Evolutionary conservation across 2,113 vertebrate species (phyloP), one percentile per base, ranked within the genome.

Genomic region (Prinia subflava): DNA sequence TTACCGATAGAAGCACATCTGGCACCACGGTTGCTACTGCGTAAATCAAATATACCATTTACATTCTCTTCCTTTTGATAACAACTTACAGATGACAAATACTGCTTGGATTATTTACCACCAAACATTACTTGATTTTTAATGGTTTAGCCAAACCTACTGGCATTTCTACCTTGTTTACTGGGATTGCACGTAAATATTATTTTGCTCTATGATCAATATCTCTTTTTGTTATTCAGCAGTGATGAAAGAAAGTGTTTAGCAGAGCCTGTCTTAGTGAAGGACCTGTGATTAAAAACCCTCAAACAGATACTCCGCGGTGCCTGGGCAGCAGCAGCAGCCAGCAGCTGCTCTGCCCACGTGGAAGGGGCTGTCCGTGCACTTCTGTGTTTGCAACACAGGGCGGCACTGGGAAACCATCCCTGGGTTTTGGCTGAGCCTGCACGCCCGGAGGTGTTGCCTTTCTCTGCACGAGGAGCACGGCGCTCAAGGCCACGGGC

Each of bases 381-480:
- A 77, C 39, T 83, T 80, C 15, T 3, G 13, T 4, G 7, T 60
- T 90, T 67, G 37, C 63, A 90, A 39, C 95, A 70, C 74, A 50
- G 50, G 94, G 94, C 0, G 78, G 93, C 93, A n/a, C 64, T 83
- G 87, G 28, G 42, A 37, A 92, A 41, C 31, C 41, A 59, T 13
- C 30, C 33, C 5, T 17, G 6, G 16, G 0, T 2, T 31, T 27
- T 15, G 28, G 31, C 44, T 62, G 11, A 23, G 37, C 20, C 50
- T 27, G 52, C 30, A n/a, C 41, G 11, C 16, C 24, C 9, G 18
- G 22, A 49, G 28, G 8, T 9, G 31, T 0, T 41, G 42, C 31
- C 35, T 42, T 44, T 46, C 46, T 16, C 44, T 27, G 53, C 47
- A 15, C 0, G 0, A 24, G 1, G 1, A 20, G 30, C 37, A 8